Conservation (phyloP, 2,888 invertebrate genomes). For the Mylabris sibirica region DNA sequence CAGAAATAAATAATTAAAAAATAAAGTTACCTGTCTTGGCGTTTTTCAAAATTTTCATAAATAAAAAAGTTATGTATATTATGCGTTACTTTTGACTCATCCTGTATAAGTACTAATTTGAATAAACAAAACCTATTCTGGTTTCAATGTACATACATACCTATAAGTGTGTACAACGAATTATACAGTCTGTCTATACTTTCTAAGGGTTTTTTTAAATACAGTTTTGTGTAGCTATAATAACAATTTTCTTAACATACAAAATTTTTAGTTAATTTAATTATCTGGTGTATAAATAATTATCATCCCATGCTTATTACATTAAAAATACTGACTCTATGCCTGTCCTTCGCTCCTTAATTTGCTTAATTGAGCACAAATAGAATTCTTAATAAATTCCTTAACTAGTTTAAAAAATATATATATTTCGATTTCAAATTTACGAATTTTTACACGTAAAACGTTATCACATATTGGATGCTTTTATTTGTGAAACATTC, state of each 20-base stretch:
- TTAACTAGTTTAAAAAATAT: not conserved
- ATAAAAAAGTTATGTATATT: too few species aligned
- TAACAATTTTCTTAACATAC: not conserved
- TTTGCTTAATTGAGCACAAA: not conserved
- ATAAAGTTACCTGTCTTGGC: too few species aligned
- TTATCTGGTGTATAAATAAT: not conserved
- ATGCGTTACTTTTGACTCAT: too few species aligned
- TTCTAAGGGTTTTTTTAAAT: not conserved
- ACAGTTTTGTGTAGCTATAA: not conserved
- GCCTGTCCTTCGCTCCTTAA: not conserved
- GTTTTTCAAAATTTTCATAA: too few species aligned
- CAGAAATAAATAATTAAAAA: too few species aligned
- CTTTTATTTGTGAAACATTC: constrained; percentile 11
- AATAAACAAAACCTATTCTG: not conserved
- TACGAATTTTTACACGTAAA: not conserved
- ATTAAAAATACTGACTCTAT: not conserved
- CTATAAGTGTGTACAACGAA: not conserved
- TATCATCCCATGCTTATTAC: not conserved
- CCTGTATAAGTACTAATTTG: not conserved
- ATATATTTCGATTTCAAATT: not conserved
- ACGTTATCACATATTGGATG: not conserved
- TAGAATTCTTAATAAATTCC: too few species aligned
- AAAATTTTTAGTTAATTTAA: not conserved
- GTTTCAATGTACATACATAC: not conserved
- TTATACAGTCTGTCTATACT: not conserved